Base-by-base conservation (phyloP, 2,797 vertebrate species). In the Rallus crepitans region DNA sequence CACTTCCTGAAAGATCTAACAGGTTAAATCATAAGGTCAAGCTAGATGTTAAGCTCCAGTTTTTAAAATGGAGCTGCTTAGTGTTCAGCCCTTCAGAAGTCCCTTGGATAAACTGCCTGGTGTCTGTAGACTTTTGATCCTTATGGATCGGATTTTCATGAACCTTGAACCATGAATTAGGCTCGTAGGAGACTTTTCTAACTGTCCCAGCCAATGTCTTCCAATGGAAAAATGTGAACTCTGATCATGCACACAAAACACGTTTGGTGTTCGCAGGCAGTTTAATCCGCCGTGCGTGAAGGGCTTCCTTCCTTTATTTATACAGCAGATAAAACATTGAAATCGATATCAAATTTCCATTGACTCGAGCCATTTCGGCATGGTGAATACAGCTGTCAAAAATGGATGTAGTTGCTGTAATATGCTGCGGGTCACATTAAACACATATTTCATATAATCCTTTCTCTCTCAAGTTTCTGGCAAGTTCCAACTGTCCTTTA, bases 171-270 rank as follows among this genome's bases (percentile, higher is more conserved):
- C 37, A 55, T 2, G 20, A 68, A 57, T 80, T 81, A 78, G 5
- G 12, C 61, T 90, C 81, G 18, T 83, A 65, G 50, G n/a, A 80
- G 64, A 78, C 78, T 83, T 95, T 83, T 95, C 85, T 82, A 91
- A 94, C 48, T 73, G 61, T 72, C 65, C 91, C 42, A 68, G 53
- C 8, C 82, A 82, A 47, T 25, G 15, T 42, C 27, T 89, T 60
- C 48, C 77, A 80, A 80, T 48, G 75, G 75, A 87, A 90, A 96
- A 95, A 63, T 52, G 20, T 28, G 37, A 87, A 78, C 19, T 75
- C 40, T 68, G 50, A 64, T 82, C 66, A 95, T 31, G 40, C 18
- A 83, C 37, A 55, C 30, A 90, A 71, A 70, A 71, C 1, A 4
- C 48, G 37, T 89, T 90, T 81, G 57, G 68, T 68, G 37, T 83